These are phyloP conservation scores for Gorsachius goisagi DNA, from an alignment of 2,113 vertebrate species.

Conservation along the genomic window DNA sequence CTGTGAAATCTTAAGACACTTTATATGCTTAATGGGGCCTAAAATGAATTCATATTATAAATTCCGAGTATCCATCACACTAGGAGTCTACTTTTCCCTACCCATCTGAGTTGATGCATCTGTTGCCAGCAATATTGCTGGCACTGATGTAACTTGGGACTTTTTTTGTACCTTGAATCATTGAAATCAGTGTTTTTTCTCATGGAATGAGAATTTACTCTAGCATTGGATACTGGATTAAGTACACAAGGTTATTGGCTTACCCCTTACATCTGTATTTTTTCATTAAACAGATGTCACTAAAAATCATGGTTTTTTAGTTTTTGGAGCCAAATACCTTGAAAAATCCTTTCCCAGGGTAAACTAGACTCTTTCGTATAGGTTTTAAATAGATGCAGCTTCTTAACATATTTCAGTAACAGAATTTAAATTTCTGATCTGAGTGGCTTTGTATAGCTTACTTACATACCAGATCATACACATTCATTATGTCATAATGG, in stretches of 20 bases:
- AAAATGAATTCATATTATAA: constrained; percentile 35
- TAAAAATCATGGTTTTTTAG: neutral
- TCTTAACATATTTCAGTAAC: constrained; percentile 57
- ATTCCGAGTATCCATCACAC: neutral
- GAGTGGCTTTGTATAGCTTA: constrained; percentile 50
- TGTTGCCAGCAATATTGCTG: neutral
- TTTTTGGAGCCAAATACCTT: neutral
- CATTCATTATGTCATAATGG: constrained; percentile 48
- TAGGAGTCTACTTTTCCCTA: constrained; percentile 11
- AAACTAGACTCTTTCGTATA: constrained; percentile 49
- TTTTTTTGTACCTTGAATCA: neutral
- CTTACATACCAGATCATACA: constrained; percentile 44
- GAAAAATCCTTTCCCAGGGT: constrained; percentile 47
- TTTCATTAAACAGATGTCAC: constrained; percentile 8
- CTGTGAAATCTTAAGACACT: constrained; percentile 54
- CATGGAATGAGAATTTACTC: neutral
- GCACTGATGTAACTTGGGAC: neutral
- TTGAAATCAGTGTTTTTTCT: neutral
- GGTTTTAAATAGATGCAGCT: constrained; percentile 63
- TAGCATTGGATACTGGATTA: constrained; percentile 12
- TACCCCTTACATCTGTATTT: neutral
- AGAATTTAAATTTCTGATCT: constrained; percentile 42
- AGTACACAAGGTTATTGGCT: constrained; percentile 23
- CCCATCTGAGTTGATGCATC: neutral
- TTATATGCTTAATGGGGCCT: constrained; percentile 63